These are phyloP conservation scores for Chaetogeoica ovagalla DNA, from an alignment of 2,888 invertebrate species.

Conservation along the genomic window DNA sequence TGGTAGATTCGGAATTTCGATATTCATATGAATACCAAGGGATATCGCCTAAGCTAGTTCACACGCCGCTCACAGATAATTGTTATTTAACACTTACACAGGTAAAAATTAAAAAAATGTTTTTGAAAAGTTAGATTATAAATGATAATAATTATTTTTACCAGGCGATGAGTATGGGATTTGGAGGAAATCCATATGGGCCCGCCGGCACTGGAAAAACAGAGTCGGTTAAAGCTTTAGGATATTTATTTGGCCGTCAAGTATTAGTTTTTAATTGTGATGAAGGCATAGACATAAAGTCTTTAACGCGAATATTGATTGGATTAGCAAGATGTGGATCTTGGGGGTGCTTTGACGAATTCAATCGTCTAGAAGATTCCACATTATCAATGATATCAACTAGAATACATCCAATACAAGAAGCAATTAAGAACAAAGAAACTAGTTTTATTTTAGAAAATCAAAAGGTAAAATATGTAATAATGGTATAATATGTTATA, in stretches of 20 bases:
- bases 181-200: conserved; percentile 98
- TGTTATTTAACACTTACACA: conserved; percentile 97
- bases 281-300: conserved; percentile 89
- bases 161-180: conserved; percentile 87
- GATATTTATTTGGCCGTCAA: conserved; percentile 84
- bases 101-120: conserved; percentile 60
- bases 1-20: conserved; percentile 91
- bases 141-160: conserved; percentile 55
- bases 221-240: conserved; percentile 95
- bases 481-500: too few species aligned
- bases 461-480: conserved; percentile 58
- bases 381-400: conserved; percentile 94
- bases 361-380: conserved; percentile 92
- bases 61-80: conserved; percentile 94
- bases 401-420: conserved; percentile 88
- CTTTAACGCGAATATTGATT: conserved; percentile 91
- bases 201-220: conserved; percentile 99
- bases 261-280: conserved; percentile 98
- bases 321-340: conserved; percentile 93
- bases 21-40: conserved; percentile 99
- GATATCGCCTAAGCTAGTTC: conserved; percentile 91
- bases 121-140: not conserved
- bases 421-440: conserved; percentile 55
- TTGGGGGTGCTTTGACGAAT: conserved; percentile 99
- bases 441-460: conserved; percentile 61